Evolutionary conservation across 1,140 invertebrate genomes (phyloP).

Genomic region (Meloidogyne exigua): DNA sequence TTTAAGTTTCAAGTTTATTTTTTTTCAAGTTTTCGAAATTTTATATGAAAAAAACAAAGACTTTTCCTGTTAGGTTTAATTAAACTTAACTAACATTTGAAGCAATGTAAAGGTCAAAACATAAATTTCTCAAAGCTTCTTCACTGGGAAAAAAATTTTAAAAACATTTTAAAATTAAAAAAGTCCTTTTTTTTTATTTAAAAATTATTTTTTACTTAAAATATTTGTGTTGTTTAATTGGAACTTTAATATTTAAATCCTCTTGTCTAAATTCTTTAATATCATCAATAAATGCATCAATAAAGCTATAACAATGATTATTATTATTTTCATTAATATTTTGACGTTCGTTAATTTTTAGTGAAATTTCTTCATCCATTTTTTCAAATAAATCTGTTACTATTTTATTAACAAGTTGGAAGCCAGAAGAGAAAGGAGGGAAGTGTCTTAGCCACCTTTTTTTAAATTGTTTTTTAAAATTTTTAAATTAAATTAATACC

Average conservation of each 20-base stretch:
- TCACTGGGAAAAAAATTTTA: constrained; percentile 2
- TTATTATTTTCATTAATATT: constrained; percentile 1
- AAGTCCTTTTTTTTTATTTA: not conserved
- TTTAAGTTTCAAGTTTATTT: not conserved
- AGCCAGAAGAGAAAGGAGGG: constrained; percentile 6
- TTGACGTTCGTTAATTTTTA: not conserved
- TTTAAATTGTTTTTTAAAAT: not conserved
- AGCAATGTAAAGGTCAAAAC: constrained; percentile 25
- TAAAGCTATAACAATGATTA: not conserved
- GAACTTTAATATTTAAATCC: not conserved
- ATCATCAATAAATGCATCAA: constrained; percentile 19
- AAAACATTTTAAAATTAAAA: not conserved
- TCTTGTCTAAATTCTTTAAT: constrained; percentile 2
- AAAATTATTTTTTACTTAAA: constrained; percentile 14
- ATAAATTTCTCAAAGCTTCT: constrained; percentile 12
- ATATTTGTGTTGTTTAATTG: constrained; percentile 24
- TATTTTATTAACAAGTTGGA: constrained; percentile 14
- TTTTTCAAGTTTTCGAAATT: no score
- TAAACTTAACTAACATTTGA: constrained; percentile 4
- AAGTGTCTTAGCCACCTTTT: constrained; percentile 23
- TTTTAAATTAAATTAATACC: constrained; percentile 1
- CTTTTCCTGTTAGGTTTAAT: no score
- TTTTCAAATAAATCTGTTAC: not conserved
- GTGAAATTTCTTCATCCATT: constrained; percentile 13
- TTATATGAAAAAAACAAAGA: no score